Base-by-base conservation (phyloP, 2,797 vertebrate species). In the Anableps anableps region DNA sequence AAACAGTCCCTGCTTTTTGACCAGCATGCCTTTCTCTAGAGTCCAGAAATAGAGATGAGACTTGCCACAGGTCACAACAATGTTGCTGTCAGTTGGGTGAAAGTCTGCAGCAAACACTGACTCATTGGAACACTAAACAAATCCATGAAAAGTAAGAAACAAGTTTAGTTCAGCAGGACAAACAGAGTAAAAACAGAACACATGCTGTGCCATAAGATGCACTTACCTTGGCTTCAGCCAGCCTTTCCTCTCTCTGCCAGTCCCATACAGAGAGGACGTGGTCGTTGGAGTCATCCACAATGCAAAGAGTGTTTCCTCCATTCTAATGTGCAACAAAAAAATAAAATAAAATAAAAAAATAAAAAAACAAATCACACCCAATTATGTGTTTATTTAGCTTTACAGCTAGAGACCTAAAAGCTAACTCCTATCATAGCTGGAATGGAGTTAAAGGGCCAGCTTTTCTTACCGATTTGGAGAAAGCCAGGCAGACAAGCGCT, bases 31-130 rank as follows among this genome's bases (percentile, higher is more conserved):
- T 68, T 97, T 98, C 92, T 99, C 99, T 75, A 99, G 91, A 0
- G 95, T 97, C 99, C 99, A 99, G 92, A 99, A 99, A 89, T 97
- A 99, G 79, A 99, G 97, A 45, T 99, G 98, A 4, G 98, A 99
- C 88, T 99, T 99, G 55, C 99, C 99, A 81, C 99, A 99, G 26
- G 98, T 99, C 68, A 99, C 97, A 26, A 99, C 96, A 80, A 97
- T 93, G 86, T 97, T 97, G 84, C 97, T 97, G 94, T 99, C 98
- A 13, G 98, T 99, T 17, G 98, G 99, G 91, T 99, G 98, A 92
- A 99, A 99, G 94, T 99, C 98, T 72, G 95, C 96, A 55, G 97
- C 97, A 88, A 99, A 99, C 73, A 99, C 97, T 0, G 98, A 97
- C 89, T 99, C 99, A 1, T 98, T 99, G 85, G 98, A 99, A 90